These are phyloP conservation scores for Melanerpes aurifrons DNA, from an alignment of 2,113 vertebrate genomes.

Conservation along the genomic window DNA sequence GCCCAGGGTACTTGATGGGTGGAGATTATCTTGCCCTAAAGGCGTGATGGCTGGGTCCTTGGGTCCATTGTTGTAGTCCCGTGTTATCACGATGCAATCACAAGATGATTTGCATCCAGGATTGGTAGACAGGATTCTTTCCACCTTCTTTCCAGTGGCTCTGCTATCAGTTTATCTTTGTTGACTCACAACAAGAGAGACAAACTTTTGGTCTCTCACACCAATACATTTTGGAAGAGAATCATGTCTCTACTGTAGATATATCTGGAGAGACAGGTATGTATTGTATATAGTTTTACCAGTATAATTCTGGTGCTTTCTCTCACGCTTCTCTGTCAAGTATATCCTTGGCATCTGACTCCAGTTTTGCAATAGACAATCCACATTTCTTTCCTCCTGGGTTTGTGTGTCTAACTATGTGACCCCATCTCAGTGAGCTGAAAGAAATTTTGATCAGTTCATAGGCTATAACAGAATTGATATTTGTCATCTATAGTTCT, in stretches of 20 bases:
- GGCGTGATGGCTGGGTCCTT: too few species aligned
- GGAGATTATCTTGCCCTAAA: too few species aligned
- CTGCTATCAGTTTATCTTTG: too few species aligned
- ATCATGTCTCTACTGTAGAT: neutral
- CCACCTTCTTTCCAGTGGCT: too few species aligned
- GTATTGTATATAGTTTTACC: neutral
- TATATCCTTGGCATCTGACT: slow-evolving; percentile 1
- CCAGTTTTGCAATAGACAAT: neutral
- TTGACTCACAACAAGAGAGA: too few species aligned
- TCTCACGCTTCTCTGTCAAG: neutral
- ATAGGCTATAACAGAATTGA: neutral
- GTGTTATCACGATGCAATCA: too few species aligned
- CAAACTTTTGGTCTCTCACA: too few species aligned
- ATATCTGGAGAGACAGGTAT: neutral
- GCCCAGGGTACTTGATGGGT: too few species aligned
- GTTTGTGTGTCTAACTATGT: neutral
- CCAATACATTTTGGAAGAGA: neutral
- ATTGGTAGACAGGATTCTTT: too few species aligned
- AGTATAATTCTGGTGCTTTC: neutral
- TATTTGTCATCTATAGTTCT: neutral
- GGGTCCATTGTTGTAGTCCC: too few species aligned
- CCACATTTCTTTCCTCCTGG: neutral
- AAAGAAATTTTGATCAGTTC: slow-evolving; percentile 10
- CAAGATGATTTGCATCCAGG: too few species aligned
- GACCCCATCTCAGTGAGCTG: neutral